A percentile compares a stretch with the other conserved stretches of the same genome.
phyloP scores from a whole-genome alignment of 2,888 invertebrate species.

The Plutella xylostella region DNA sequence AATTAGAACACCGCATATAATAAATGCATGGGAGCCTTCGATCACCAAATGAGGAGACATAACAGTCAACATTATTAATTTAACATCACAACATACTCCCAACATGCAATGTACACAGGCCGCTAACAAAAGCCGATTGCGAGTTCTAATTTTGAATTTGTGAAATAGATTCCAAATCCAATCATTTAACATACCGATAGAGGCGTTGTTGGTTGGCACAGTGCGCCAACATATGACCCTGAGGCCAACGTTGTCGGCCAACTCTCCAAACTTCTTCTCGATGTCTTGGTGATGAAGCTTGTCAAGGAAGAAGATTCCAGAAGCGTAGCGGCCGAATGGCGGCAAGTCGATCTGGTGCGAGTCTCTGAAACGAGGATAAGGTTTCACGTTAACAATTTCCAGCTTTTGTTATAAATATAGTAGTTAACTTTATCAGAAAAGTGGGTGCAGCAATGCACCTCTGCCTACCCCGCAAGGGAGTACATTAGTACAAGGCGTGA shows the following conservation, averaged over 20 bases:
- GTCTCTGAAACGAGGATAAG: conserved; percentile 69
- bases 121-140: neutral
- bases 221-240: conserved; percentile 94
- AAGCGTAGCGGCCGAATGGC: conserved; percentile 90
- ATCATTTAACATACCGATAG: conserved; percentile 74
- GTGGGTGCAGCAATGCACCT: too few relatives aligned
- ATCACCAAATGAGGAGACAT: too few relatives aligned
- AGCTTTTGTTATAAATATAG: too few relatives aligned
- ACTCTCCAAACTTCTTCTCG: conserved; percentile 82
- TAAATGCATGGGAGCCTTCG: too few relatives aligned
- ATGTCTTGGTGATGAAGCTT: conserved; percentile 82
- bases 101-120: neutral
- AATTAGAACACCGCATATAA: too few relatives aligned
- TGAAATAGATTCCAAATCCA: neutral
- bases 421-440: too few relatives aligned
- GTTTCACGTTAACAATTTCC: neutral
- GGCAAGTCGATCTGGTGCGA: conserved; percentile 87
- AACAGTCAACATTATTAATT: too few relatives aligned
- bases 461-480: too few relatives aligned
- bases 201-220: conserved; percentile 87
- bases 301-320: conserved; percentile 96
- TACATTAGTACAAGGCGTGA: too few relatives aligned
- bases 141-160: neutral
- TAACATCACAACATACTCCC: too few relatives aligned
- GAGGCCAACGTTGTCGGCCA: conserved; percentile 85